phyloP scores from a whole-genome alignment of 2,113 vertebrate genomes.

The Gadus chalcogrammus region DNA sequence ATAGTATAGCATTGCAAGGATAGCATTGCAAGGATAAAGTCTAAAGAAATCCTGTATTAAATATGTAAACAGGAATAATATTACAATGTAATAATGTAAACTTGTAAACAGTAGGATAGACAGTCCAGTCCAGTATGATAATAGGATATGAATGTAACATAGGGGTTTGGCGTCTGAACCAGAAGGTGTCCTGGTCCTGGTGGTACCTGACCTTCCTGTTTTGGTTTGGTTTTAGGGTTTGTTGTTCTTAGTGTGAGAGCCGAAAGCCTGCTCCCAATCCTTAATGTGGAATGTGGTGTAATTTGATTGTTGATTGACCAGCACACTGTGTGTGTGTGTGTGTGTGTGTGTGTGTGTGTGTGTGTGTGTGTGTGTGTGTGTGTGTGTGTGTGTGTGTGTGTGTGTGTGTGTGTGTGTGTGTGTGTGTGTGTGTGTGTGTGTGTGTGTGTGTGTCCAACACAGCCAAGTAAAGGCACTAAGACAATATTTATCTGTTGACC shows the following conservation, averaged over 20 bases:
- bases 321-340: not conserved
- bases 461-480: conserved; percentile 14
- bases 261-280: not conserved
- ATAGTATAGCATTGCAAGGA: too few relatives aligned
- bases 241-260: not conserved
- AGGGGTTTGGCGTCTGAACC: too few relatives aligned
- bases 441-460: conserved; percentile 22
- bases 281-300: conserved; percentile 10
- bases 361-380: not conserved
- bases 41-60: too few relatives aligned
- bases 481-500: conserved; percentile 36
- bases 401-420: not conserved
- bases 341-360: conserved; percentile 1
- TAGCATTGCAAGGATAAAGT: too few relatives aligned
- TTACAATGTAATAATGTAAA: too few relatives aligned
- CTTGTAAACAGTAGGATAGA: too few relatives aligned
- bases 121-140: too few relatives aligned
- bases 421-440: not conserved
- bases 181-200: too few relatives aligned
- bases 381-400: not conserved
- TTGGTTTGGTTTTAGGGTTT: too few relatives aligned
- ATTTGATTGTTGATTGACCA: conserved; percentile 25
- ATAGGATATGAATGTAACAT: too few relatives aligned
- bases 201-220: too few relatives aligned
- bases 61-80: too few relatives aligned